Evolutionary conservation across 2,797 vertebrate genomes (phyloP).

Genomic region (Petrocephalus sullivani): DNA sequence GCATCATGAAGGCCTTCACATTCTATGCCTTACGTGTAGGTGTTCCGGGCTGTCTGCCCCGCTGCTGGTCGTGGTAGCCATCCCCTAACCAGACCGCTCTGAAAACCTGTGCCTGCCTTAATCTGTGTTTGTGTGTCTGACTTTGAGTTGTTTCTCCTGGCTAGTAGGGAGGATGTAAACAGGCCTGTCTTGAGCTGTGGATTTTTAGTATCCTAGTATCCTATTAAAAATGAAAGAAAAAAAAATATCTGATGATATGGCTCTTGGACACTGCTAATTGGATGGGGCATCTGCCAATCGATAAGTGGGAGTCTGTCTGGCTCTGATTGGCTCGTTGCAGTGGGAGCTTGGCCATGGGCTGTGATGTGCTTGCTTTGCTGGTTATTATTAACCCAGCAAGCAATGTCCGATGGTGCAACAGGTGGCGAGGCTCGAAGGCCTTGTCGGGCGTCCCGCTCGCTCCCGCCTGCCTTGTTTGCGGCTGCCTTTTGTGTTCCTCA

Average conservation of each 20-base stretch:
- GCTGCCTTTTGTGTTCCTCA: not conserved
- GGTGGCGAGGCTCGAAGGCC: not conserved
- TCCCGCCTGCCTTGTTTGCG: slow-evolving; percentile 1
- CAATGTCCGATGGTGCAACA: not conserved
- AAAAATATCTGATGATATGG: not conserved
- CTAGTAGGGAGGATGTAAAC: not conserved
- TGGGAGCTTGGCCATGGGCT: not conserved
- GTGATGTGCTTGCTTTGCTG: slow-evolving; percentile 3
- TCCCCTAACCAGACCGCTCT: not conserved
- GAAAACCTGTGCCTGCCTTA: not conserved
- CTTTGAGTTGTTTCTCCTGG: not conserved
- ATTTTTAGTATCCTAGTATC: not conserved
- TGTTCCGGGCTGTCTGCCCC: not conserved
- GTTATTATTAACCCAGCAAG: slow-evolving; percentile 17
- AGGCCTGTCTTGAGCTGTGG: not conserved
- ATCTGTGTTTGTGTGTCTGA: not conserved
- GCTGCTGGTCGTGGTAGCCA: not conserved
- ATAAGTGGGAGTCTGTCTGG: not conserved
- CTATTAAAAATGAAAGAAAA: not conserved
- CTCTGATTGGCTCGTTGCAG: not conserved
- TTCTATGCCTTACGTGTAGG: not conserved
- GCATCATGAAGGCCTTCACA: not conserved
- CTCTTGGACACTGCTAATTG: not conserved
- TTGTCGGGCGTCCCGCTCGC: not conserved
- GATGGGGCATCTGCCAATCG: slow-evolving; percentile 9